Base-by-base conservation (phyloP, 2,797 vertebrate genomes). In the Alectoris magna region DNA sequence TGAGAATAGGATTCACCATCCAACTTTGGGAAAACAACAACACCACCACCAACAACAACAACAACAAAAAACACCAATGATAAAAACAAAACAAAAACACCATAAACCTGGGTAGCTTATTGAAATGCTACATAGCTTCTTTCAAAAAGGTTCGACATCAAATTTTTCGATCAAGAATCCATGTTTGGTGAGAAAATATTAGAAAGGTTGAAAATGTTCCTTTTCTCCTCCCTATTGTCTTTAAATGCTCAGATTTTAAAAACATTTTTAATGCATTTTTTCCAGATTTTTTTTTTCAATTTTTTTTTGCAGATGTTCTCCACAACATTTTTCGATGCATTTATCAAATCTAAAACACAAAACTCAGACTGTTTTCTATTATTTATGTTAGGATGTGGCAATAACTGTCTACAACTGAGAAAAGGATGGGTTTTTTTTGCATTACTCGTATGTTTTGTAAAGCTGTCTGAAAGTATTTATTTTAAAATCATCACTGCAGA, bases 391-490 rank as follows among this genome's bases (percentile, higher is more conserved):
- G 46, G 51, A 67, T 73, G 68, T 70, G 56, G 43, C 67, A 88
- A 78, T 93, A 88, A 53, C 70, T 92, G 70, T 60, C 60, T 82
- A 29, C 1, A 6, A 70, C 19, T 78, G 43, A 81, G 48, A 86
- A 94, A 93, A 84, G 18, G 43, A 38, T 83, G 18, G 11, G 85
- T 95, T 89, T 55, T 60, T 63, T 62, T 63, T 63, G 27, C 75
- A 55, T 86, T 73, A 70, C 46, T 70, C 59, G n/a, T 56, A 91
- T 92, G 41, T 88, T 94, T 81, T 91, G 60, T 78, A 90, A 92
- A 96, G 41, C 70, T 96, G 68, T 44, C 80, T 75, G 70, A 53
- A 86, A 82, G n/a, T 44, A 91, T 94, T 94, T 93, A 68, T 67
- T 93, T 91, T 79, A 70, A 95, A 95, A 86, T 78, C 70, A 27